Base-by-base conservation (phyloP, 2,113 vertebrate genomes). In the Fregata magnificens region DNA sequence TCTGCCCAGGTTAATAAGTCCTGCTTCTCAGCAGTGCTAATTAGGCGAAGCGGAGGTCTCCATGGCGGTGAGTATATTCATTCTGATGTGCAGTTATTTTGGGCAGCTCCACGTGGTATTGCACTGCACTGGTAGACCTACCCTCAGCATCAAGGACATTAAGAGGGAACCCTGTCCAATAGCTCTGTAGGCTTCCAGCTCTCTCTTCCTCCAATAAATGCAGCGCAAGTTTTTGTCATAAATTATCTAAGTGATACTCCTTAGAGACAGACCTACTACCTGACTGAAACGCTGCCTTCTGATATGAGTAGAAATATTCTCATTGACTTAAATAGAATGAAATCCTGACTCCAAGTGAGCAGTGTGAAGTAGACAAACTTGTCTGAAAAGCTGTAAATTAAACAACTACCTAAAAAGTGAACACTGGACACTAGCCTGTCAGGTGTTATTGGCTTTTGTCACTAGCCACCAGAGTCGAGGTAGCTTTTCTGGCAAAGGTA, bases 1-100 rank as follows among this genome's bases (percentile, higher is more conserved):
- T 82, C 49, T 96, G 96, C 96, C 96, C 93, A 9, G 87, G 93
- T 95, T 96, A 95, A 96, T 96, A 94, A 96, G 87, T 79, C 47
- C 90, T 70, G 87, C 73, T 94, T 97, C 96, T 95, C 96, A 96
- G 93, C 90, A 96, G 92, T 70, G 85, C 73, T 97, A 96, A 97
- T 94, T 96, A 96, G 90, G 58, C 2, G 10, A 94, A 95, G 92
- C 93, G 92, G 96, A 93, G 90, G 87, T 93, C 87, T 94, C 90
- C 13, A 10, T 86, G 70, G 62, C 10, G 7, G 82, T 1, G 38
- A 92, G 74, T 93, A 42, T 90, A 93, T 96, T 90, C 42, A 17
- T 84, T 87, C 87, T 87, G 49, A 91, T 82, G 62, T 3, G 11
- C 70, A 58, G 90, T 93, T 94, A 91, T 88, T 96, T 96, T 7